phyloP scores from a whole-genome alignment of 2,888 invertebrate genomes.

The Scaptomyza reducta region DNA sequence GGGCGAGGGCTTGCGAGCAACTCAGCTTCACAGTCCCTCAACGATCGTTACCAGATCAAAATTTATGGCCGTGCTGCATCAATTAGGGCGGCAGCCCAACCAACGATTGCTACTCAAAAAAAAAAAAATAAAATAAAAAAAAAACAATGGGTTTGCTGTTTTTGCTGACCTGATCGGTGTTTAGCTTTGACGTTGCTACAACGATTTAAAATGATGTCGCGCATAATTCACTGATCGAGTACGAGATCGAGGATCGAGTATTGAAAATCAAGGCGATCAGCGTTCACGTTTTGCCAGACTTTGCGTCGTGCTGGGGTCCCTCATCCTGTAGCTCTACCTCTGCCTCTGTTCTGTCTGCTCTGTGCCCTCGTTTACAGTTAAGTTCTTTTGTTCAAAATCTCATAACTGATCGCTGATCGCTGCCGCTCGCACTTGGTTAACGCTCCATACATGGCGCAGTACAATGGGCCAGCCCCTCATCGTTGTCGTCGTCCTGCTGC shows the following conservation, averaged over 20 bases:
- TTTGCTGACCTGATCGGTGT: conserved; percentile 73
- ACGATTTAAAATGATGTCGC: conserved; percentile 82
- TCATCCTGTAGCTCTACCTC: conserved; percentile 12
- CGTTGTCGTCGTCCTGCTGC: conserved; percentile 7
- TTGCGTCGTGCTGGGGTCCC: conserved; percentile 58
- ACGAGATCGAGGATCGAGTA: conserved; percentile 46
- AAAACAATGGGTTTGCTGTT: conserved; percentile 61
- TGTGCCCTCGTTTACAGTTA: conserved; percentile 73
- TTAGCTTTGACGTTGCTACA: conserved; percentile 77
- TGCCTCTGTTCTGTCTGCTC: conserved; percentile 18
- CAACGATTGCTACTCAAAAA: conserved; percentile 54
- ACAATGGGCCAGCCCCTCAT: conserved; percentile 33
- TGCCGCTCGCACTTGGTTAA: conserved; percentile 63
- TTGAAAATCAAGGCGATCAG: conserved; percentile 34
- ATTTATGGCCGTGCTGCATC: conserved; percentile 83
- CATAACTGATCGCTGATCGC: conserved; percentile 75
- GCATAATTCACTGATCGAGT: conserved; percentile 79
- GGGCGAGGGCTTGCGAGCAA: conserved; percentile 23
- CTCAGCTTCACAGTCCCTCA: conserved; percentile 18
- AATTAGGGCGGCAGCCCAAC: conserved; percentile 80
- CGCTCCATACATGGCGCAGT: conserved; percentile 56
- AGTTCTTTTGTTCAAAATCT: conserved; percentile 78
- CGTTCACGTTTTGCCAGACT: conserved; percentile 66
- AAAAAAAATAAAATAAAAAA: conserved; percentile 36
- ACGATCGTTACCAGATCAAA: conserved; percentile 65